A percentile compares a stretch with the other conserved stretches of the same genome.
phyloP scores from a whole-genome alignment of 1,140 invertebrate species.

The Alviniconcha marisindica region DNA sequence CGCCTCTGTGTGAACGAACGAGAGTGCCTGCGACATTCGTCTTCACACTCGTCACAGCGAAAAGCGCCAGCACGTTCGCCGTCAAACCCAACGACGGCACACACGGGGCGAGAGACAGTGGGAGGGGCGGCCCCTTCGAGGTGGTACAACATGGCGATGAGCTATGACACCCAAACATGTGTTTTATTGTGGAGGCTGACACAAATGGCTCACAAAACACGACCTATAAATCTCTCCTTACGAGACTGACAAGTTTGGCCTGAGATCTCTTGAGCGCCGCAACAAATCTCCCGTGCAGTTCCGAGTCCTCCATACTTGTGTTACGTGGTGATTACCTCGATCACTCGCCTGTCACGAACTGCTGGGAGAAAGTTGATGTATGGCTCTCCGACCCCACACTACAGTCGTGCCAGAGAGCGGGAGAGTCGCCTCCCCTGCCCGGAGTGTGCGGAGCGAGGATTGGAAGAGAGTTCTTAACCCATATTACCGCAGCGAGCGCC shows the following conservation, averaged over 20 bases:
- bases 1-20: too few relatives aligned
- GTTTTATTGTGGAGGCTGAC: slow-evolving; percentile 29
- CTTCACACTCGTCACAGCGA: too few relatives aligned
- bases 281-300: slow-evolving; percentile 25
- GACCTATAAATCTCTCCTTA: slow-evolving; percentile 21
- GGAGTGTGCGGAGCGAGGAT: background rate
- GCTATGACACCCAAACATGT: slow-evolving; percentile 28
- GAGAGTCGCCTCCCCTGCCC: background rate
- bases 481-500: background rate
- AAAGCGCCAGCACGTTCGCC: too few relatives aligned
- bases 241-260: slow-evolving; percentile 28
- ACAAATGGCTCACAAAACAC: slow-evolving; percentile 22
- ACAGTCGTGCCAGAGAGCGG: background rate
- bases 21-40: too few relatives aligned
- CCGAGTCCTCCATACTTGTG: slow-evolving; percentile 21
- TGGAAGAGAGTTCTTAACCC: background rate
- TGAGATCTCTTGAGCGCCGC: slow-evolving; percentile 7
- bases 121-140: background rate
- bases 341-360: slow-evolving; percentile 27
- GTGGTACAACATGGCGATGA: background rate
- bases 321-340: slow-evolving; percentile 29
- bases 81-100: background rate
- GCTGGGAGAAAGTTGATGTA: slow-evolving; percentile 11
- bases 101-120: background rate
- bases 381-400: background rate